Evolutionary conservation across 2,113 vertebrate genomes (phyloP).

Genomic region (human (Homo sapiens)): GRCh38 chrX:54511501-54512000

Average conservation of each 20-base stretch:
- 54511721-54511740: no score
- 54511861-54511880: neutral
- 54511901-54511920: neutral
- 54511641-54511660: accelerated
- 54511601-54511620: no score
- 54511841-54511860: neutral
- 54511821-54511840: neutral
- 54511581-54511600: no score
- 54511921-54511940: neutral
- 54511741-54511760: no score
- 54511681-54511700: no score
- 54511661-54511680: no score
- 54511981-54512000: neutral
- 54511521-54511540: no score
- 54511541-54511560: no score
- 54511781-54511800: neutral
- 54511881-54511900: neutral
- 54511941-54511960: neutral
- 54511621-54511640: no score
- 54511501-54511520: neutral
- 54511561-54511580: no score
- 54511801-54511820: neutral
- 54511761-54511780: no score
- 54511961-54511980: neutral
- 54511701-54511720: no score